Percentiles rank a stretch among this genome's conserved stretches.
Evolutionary conservation across 2,888 invertebrate genomes (phyloP).

Genomic region (Cantharis nigra): DNA sequence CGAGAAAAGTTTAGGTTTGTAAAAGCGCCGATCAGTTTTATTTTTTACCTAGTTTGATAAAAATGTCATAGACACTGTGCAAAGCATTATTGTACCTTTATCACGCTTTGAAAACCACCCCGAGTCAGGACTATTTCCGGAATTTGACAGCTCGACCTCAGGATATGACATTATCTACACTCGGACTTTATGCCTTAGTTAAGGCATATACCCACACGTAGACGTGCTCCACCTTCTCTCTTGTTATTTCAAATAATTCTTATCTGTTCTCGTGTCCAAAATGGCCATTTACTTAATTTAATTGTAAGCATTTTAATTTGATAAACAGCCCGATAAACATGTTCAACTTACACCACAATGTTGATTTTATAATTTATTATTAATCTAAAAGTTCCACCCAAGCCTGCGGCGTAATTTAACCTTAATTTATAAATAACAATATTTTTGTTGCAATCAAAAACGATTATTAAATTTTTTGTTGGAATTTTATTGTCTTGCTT

Average conservation of each 20-base stretch:
- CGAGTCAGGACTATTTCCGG: slow-evolving; percentile 54
- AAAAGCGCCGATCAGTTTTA: slow-evolving; percentile 4
- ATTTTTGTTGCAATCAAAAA: background rate
- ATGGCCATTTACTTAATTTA: slow-evolving; percentile 4
- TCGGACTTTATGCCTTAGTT: slow-evolving; percentile 43
- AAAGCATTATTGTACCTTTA: slow-evolving; percentile 49
- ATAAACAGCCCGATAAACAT: background rate
- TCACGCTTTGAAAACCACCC: slow-evolving; percentile 48
- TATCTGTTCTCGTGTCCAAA: background rate
- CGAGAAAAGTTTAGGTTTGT: background rate
- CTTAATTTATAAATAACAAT: background rate
- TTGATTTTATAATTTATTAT: background rate
- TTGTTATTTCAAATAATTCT: background rate
- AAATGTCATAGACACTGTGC: slow-evolving; percentile 3
- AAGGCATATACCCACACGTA: slow-evolving; percentile 4
- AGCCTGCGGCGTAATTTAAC: background rate
- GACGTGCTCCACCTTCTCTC: background rate
- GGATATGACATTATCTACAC: slow-evolving; percentile 55
- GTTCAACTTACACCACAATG: background rate
- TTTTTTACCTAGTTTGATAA: slow-evolving; percentile 14
- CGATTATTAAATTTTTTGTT: background rate
- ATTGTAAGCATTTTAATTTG: background rate
- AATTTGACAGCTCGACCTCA: slow-evolving; percentile 55
- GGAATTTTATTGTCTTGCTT: background rate
- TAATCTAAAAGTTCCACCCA: background rate